Base-by-base conservation (phyloP, 1,140 invertebrate genomes). In the Agrilus planipennis region DNA sequence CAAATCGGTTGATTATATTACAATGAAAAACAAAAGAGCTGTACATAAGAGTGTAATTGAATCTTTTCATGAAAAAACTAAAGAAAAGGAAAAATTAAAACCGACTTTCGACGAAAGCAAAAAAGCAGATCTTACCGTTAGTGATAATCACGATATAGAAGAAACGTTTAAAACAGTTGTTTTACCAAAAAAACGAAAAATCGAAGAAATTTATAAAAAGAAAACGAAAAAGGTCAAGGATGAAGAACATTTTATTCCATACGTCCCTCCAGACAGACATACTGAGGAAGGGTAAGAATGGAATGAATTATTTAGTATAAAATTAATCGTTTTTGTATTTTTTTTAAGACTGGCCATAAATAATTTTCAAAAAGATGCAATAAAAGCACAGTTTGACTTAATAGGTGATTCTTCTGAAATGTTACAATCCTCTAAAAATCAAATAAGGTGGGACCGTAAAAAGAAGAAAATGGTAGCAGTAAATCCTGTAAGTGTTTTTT, bases 201-300 rank as follows among this genome's bases (percentile, higher is more conserved):
- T 72, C 27, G 70, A 76, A 22, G 55, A 68, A 47, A 51, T 77
- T 5, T 76, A 77, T 42, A 67, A 61, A 46, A 57, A 58, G 36
- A 58, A 65, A 36, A 70, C 59, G 52, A 72, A 60, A 51, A 70
- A 63, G 65, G 53, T 54, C 9, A 68, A 62, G 40, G 83, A 88
- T 49, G 67, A 73, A 34, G 79, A 89, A 48, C 75, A 90, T 68
- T 98, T 84, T 55, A 79, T 98, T 50, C 79, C 82, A 6, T 94
- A 97, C 63, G 65, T 74, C 29, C 82, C 91, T 5, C 67, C 77
- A 15, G 89, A 96, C 60, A 80, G 79, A 58, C 78, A 89, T 48
- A 86, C 85, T 1, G 93, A 98, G 63, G 75, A 81, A 52, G 91
- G 89, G 77, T 89, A 68, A 65, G 63, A 49, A 42, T 39, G 27